These are phyloP conservation scores for Gopherus evgoodei DNA, from an alignment of 2,113 vertebrate species.

Conservation along the genomic window DNA sequence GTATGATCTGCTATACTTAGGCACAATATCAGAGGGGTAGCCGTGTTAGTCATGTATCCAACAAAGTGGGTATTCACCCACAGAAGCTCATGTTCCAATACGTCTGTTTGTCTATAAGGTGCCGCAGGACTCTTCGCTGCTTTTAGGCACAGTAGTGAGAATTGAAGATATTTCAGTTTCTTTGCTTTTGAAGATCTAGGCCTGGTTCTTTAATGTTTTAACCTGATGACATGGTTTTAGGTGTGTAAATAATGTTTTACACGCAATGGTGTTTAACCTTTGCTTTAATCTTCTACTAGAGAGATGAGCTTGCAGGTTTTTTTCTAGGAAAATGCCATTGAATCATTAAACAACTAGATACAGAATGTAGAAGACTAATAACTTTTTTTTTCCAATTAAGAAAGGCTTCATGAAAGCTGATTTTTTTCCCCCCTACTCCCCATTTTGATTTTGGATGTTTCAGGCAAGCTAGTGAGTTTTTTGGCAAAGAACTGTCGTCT, in stretches of 20 bases:
- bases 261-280: conserved; percentile 72
- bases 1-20: background rate
- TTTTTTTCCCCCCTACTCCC: background rate
- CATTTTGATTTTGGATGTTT: background rate
- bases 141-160: background rate
- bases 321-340: conserved; percentile 39
- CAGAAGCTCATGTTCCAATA: too few species aligned
- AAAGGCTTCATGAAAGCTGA: background rate
- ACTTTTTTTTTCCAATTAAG: background rate
- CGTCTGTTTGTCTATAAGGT: too few species aligned
- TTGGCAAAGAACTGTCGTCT: background rate
- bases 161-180: background rate
- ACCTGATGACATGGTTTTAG: background rate
- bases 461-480: background rate
- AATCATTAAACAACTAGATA: conserved; percentile 75
- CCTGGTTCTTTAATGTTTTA: background rate
- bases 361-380: conserved; percentile 10
- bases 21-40: background rate
- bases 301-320: conserved; percentile 55
- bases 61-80: too few species aligned
- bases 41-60: too few species aligned
- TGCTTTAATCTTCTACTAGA: conserved; percentile 64
- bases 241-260: conserved; percentile 53
- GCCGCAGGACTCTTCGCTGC: too few species aligned
- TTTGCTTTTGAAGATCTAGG: background rate